A percentile compares a stretch with the other conserved stretches of the same genome.
These are phyloP conservation scores for Shargacucullia verbasci DNA, from an alignment of 2,888 invertebrate species.

Conservation along the genomic window DNA sequence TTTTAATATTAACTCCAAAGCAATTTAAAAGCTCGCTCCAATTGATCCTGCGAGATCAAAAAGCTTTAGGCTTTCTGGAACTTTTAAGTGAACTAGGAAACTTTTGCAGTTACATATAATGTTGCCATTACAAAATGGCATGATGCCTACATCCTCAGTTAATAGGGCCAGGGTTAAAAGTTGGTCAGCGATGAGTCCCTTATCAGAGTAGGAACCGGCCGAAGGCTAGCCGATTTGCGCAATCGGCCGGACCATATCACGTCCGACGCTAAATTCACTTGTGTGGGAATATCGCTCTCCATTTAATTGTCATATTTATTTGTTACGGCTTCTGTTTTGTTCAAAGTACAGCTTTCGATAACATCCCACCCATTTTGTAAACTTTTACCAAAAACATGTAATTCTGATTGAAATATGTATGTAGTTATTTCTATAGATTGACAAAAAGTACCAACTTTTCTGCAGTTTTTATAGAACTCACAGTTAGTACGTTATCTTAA, in stretches of 20 bases:
- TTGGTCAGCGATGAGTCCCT: conserved; percentile 72
- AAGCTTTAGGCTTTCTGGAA: conserved; percentile 18
- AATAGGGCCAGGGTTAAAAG: conserved; percentile 86
- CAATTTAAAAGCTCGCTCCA: conserved; percentile 33
- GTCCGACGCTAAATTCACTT: conserved; percentile 80
- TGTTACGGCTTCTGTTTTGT: conserved; percentile 28
- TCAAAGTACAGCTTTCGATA: conserved; percentile 42
- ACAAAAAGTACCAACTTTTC: background rate
- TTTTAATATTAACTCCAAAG: conserved; percentile 19
- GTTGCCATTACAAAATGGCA: conserved; percentile 51
- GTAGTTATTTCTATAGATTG: background rate
- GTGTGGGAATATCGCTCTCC: conserved; percentile 74
- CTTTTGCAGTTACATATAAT: conserved; percentile 36
- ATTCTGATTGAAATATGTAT: background rate
- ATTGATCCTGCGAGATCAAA: conserved; percentile 4
- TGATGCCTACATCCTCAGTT: conserved; percentile 73
- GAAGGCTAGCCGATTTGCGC: conserved; percentile 87
- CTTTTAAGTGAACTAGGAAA: conserved; percentile 24
- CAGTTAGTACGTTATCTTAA: background rate
- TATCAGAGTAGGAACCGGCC: conserved; percentile 84
- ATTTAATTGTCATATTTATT: conserved; percentile 57
- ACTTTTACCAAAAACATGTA: background rate
- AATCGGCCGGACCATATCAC: conserved; percentile 77
- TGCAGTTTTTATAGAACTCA: background rate
- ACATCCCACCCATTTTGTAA: conserved; percentile 8